A percentile compares a stretch with the other conserved stretches of the same genome.
These are phyloP conservation scores for Takifugu bimaculatus DNA, from an alignment of 2,113 vertebrate genomes.

Conservation along the genomic window DNA sequence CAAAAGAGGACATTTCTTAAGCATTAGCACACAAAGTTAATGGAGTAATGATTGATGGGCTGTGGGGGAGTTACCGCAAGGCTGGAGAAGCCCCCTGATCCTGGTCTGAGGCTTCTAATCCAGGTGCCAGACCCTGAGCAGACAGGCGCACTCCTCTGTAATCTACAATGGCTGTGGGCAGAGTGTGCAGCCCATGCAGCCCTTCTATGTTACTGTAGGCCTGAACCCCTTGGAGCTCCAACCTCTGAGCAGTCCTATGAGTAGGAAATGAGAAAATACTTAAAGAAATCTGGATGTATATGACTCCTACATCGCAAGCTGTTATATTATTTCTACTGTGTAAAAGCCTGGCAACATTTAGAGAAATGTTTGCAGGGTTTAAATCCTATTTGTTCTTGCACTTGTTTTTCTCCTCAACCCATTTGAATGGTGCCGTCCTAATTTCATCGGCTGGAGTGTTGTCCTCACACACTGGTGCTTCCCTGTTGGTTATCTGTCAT, in stretches of 20 bases:
- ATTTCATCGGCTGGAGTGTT: too few species aligned
- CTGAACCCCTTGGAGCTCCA: slow-evolving; percentile 76
- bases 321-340: neutral
- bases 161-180: slow-evolving; percentile 79
- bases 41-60: neutral
- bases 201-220: slow-evolving; percentile 71
- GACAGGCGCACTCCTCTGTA: slow-evolving; percentile 79
- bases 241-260: slow-evolving; percentile 71
- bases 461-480: too few species aligned
- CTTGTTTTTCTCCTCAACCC: too few species aligned
- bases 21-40: neutral
- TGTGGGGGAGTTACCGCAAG: slow-evolving; percentile 35
- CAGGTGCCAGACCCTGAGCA: slow-evolving; percentile 80
- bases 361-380: neutral
- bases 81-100: slow-evolving; percentile 49
- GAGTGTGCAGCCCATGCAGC: slow-evolving; percentile 71
- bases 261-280: neutral
- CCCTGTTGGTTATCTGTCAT: too few species aligned
- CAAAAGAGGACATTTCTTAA: neutral
- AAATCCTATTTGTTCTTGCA: neutral
- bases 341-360: neutral
- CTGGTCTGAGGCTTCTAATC: slow-evolving; percentile 69
- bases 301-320: neutral
- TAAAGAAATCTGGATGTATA: neutral
- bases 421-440: too few species aligned